phyloP scores from a whole-genome alignment of 2,888 invertebrate genomes.

The Sinohyriopsis cumingii region DNA sequence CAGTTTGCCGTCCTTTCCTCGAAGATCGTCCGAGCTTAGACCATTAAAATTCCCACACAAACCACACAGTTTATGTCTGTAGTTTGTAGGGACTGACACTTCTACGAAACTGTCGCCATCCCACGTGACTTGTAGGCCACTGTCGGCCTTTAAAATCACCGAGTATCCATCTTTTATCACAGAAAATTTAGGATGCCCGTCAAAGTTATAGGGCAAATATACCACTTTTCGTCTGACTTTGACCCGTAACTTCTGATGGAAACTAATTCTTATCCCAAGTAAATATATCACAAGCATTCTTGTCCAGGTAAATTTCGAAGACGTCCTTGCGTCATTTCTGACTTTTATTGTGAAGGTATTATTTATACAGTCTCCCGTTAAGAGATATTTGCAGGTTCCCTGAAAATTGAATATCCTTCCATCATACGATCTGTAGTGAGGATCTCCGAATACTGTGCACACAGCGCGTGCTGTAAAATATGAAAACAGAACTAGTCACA shows the following conservation, averaged over 20 bases:
- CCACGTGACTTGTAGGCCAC: constrained; percentile 89
- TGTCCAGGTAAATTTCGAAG: constrained; percentile 90
- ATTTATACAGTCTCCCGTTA: constrained; percentile 84
- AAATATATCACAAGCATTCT: constrained; percentile 82
- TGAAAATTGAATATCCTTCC: constrained; percentile 91
- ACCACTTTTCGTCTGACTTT: constrained; percentile 87
- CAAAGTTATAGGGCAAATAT: constrained; percentile 78
- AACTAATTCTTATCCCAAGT: constrained; percentile 72
- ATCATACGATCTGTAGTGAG: constrained; percentile 95
- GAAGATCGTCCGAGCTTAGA: constrained; percentile 86
- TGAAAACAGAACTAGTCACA: constrained; percentile 3
- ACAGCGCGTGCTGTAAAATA: constrained; percentile 82
- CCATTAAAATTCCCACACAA: constrained; percentile 96
- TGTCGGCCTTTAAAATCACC: constrained; percentile 70
- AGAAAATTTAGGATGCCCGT: constrained; percentile 64
- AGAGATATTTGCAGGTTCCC: constrained; percentile 88
- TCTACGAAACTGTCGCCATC: constrained; percentile 94
- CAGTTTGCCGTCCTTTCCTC: constrained; percentile 71
- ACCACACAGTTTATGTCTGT: constrained; percentile 88
- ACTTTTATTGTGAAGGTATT: constrained; percentile 88
- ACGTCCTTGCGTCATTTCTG: constrained; percentile 88
- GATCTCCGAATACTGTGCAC: constrained; percentile 95
- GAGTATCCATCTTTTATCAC: constrained; percentile 75
- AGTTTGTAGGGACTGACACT: constrained; percentile 81
- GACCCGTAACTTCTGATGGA: constrained; percentile 88